Percentiles rank a stretch among this genome's conserved stretches.
Evolutionary conservation across 2,797 vertebrate species (phyloP).

Genomic region (Trachurus trachurus): DNA sequence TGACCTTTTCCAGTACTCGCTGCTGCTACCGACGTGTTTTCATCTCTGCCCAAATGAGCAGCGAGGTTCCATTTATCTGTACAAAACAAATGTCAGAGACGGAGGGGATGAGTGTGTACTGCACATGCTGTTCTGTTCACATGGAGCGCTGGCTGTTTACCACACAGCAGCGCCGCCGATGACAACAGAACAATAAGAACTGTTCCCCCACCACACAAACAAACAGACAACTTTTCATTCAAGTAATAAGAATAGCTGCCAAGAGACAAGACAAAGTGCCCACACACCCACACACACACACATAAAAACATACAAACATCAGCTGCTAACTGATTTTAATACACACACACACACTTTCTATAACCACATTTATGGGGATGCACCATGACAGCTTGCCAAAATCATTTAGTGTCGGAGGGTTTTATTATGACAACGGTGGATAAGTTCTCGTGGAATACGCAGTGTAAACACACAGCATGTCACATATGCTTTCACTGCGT

Average conservation of each 20-base stretch:
- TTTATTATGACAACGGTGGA: neutral
- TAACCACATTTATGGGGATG: conserved; percentile 10
- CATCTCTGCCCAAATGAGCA: accelerated
- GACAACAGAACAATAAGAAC: conserved; percentile 36
- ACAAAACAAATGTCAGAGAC: neutral
- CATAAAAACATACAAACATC: neutral
- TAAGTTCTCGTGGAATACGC: neutral
- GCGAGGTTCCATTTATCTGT: neutral
- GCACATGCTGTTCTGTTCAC: neutral
- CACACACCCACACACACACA: conserved; percentile 10
- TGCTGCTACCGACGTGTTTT: neutral
- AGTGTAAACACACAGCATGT: neutral
- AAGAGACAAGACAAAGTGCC: conserved; percentile 42
- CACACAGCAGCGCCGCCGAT: conserved; percentile 13
- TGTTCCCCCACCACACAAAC: conserved; percentile 2
- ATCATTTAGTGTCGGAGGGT: neutral
- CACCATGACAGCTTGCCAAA: neutral
- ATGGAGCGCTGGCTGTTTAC: conserved; percentile 9
- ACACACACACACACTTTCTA: neutral
- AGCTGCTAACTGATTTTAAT: neutral
- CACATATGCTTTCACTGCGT: neutral
- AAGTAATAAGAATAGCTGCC: conserved; percentile 51
- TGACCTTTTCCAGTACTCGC: neutral
- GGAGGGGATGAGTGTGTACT: neutral
- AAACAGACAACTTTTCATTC: conserved; percentile 34